Percentiles rank a stretch among this genome's conserved stretches.
phyloP scores from a whole-genome alignment of 1,140 invertebrate genomes.

The Drosophila baimaii region DNA sequence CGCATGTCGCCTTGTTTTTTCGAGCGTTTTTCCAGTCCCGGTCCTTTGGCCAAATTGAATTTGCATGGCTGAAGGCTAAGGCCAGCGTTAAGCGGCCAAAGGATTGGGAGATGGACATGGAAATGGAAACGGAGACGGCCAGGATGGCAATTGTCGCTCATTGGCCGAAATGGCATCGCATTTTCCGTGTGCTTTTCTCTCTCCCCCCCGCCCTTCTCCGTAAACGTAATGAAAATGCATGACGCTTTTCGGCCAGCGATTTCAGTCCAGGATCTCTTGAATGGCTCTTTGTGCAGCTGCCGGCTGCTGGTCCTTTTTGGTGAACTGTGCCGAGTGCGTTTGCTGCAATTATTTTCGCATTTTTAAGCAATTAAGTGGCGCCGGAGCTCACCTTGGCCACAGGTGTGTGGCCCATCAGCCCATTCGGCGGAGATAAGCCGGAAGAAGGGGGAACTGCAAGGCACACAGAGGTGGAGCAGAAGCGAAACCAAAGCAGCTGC shows the following conservation, averaged over 20 bases:
- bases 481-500: slow-evolving; percentile 39
- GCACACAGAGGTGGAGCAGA: background rate
- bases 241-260: slow-evolving; percentile 18
- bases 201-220: slow-evolving; percentile 24
- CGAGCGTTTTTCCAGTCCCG: slow-evolving; percentile 42
- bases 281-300: slow-evolving; percentile 15
- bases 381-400: slow-evolving; percentile 52
- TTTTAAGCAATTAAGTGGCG: slow-evolving; percentile 73
- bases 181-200: slow-evolving; percentile 50
- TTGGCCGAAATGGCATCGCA: slow-evolving; percentile 49
- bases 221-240: slow-evolving; percentile 72
- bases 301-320: slow-evolving; percentile 7
- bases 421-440: slow-evolving; percentile 50
- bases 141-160: slow-evolving; percentile 67
- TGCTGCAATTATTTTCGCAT: slow-evolving; percentile 75
- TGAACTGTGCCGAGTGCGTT: slow-evolving; percentile 41
- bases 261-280: slow-evolving; percentile 4
- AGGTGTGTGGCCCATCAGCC: slow-evolving; percentile 58
- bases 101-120: slow-evolving; percentile 15
- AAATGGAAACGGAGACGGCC: slow-evolving; percentile 11
- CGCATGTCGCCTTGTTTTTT: slow-evolving; percentile 63
- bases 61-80: slow-evolving; percentile 73
- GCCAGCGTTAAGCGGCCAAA: slow-evolving; percentile 49
- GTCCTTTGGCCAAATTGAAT: slow-evolving; percentile 70
- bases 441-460: slow-evolving; percentile 10